Evolutionary conservation across 2,888 invertebrate genomes (phyloP), one percentile per base, ranked within the genome.

Genomic region (Eudemis profundana): DNA sequence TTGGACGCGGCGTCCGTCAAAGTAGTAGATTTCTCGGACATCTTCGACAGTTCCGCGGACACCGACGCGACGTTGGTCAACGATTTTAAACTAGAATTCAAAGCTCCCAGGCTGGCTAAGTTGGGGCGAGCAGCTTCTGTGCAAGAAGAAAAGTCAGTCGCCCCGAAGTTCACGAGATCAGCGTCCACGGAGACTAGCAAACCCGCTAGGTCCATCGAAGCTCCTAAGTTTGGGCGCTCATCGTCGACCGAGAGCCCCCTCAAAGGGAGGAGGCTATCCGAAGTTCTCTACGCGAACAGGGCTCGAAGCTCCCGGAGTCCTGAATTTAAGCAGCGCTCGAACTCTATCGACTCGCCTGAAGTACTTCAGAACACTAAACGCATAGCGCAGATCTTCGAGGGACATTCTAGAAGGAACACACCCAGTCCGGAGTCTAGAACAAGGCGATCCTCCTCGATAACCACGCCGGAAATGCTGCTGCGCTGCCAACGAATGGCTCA

Each of bases 311-410:
- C 86, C 1, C 77, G 79, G 42, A 86, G 85, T 62, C 85, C 86
- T 0, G 85, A 85, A 42, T 67, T 72, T 0, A 47, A 69, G 3
- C 81, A 77, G 27, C 78, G 87, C 5, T 86, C 89, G 0, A 83
- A 83, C 67, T 90, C 89, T 0, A 72, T 87, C 19, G 88, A 81
- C 2, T 75, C 83, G 0, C 68, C 79, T 0, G 88, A 88, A 71
- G 63, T 77, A 2, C 72, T 78, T 0, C 61, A 68, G 21, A 85
- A 83, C 59, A 87, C 87, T 0, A 81, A 76, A 59, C 83, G 86
- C 1, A 88, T 90, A 46, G 85, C 86, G 3, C 81, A 87, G 67
- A 69, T 88, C 15, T 89, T 90, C 51, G 90, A 90, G 69, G 79
- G 78, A 0, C 78, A 82, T 17, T 83, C 82, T 47, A 78, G 84